Conservation (phyloP, 2,797 vertebrate genomes). For the Helicolenus hilgendorfi region DNA sequence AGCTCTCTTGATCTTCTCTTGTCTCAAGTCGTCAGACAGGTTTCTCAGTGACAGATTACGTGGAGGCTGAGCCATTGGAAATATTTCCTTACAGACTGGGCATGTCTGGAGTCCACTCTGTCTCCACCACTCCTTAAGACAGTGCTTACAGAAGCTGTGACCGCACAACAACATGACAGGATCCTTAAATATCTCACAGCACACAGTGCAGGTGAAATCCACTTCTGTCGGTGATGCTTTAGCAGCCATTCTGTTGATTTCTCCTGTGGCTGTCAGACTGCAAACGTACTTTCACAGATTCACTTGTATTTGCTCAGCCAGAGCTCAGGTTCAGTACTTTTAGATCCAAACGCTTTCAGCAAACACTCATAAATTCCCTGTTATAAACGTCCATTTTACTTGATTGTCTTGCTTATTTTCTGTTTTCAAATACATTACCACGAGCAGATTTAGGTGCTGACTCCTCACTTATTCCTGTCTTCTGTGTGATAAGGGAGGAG, state of each 20-base stretch:
- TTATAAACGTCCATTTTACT: too few relatives aligned
- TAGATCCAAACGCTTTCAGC: rapidly evolving
- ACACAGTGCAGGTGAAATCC: constrained; percentile 25
- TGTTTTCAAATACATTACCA: neutral
- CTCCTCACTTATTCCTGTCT: neutral
- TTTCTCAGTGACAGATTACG: constrained; percentile 46
- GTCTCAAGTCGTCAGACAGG: constrained; percentile 35
- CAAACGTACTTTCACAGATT: constrained; percentile 9
- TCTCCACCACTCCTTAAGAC: constrained; percentile 63
- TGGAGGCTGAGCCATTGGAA: neutral
- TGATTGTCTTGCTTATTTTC: neutral
- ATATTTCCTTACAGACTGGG: constrained; percentile 42
- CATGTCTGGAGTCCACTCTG: neutral
- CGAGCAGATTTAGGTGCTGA: rapidly evolving
- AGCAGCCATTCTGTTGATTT: neutral
- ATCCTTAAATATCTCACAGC: constrained; percentile 57
- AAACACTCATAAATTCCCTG: rapidly evolving
- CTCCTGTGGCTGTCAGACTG: neutral
- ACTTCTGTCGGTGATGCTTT: neutral
- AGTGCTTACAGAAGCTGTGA: constrained; percentile 68
- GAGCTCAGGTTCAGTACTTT: neutral
- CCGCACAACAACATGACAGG: constrained; percentile 49
- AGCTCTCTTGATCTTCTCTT: neutral
- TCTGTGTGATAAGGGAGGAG: neutral
- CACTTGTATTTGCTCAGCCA: rapidly evolving